Conservation (phyloP, 2,797 vertebrate species). For the Karalla daura region DNA sequence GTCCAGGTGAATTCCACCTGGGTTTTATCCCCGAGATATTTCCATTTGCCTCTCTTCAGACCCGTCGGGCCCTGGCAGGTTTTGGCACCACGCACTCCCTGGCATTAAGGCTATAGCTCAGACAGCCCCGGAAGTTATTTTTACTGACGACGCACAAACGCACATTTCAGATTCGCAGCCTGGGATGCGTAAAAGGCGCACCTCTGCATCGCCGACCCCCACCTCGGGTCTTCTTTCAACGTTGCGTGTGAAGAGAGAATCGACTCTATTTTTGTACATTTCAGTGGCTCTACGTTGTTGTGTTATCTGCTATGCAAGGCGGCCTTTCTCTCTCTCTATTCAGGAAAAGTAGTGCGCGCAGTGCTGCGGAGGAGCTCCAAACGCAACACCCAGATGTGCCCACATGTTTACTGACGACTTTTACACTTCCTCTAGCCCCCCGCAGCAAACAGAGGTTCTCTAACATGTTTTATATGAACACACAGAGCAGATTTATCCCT, state of each 20-base stretch:
- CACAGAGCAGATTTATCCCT: not conserved
- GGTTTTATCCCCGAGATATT: no score
- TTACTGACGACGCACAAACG: not conserved
- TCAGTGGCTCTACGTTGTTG: constrained; percentile 24
- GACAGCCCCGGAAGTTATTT: no score
- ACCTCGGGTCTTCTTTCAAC: not conserved
- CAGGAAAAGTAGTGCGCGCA: constrained; percentile 15
- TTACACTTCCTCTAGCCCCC: not conserved
- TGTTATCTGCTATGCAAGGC: constrained; percentile 68
- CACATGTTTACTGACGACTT: constrained; percentile 3
- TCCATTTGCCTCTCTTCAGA: no score
- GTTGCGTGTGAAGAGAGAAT: constrained; percentile 22
- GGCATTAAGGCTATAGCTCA: no score
- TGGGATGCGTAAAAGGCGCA: not conserved
- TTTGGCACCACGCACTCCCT: no score
- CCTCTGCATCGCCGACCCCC: not conserved
- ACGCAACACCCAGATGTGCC: not conserved
- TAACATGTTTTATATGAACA: not conserved
- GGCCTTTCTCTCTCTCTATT: constrained; percentile 23
- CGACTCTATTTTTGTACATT: constrained; percentile 67
- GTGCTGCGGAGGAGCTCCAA: not conserved
- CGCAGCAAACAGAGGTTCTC: not conserved
- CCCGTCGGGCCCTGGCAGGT: no score
- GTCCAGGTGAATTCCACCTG: no score
- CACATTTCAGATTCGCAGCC: not conserved